Base-by-base conservation (phyloP, 2,888 invertebrate species). In the Adelphocoris suturalis region DNA sequence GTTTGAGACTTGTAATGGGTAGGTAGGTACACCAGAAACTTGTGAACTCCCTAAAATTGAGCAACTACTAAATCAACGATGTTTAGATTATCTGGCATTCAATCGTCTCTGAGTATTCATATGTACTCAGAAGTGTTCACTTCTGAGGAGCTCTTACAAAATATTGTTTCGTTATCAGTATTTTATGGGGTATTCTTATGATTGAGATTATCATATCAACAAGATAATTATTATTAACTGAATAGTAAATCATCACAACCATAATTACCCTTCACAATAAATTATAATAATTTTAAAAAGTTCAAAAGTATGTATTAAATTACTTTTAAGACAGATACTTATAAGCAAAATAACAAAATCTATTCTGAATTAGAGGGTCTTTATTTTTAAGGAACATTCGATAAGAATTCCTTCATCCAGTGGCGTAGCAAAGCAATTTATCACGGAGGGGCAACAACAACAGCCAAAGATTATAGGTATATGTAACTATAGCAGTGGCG, bases 191-290 rank as follows among this genome's bases (percentile, higher is more conserved):
- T 57, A 57, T n/a, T n/a, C 57, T 57, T n/a, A 57, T 2, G 9
- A n/a, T 61, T 68, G 68, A 23, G 68, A 27, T 68, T 68, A 3
- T 68, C 27, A 68, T 13, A 23, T 68, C 68, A 19, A 68, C 0
- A 23, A 23, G 68, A 68, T 68, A 19, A 23, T 2, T 19, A 68
- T 27, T n/a, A 16, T 14, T 57, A 57, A n/a, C 5, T 27, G 23
- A 68, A 68, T 23, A 68, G 52, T 23, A 23, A 23, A 23, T 12
- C 27, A 68, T 68, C 68, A 68, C 68, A 68, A 68, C 68, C 68
- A 19, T 68, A 23, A 68, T 68, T 68, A 68, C 68, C 68, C 68
- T 27, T 23, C 68, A 68, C 2, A 37, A 37, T 37, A 37, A 37
- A 37, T 37, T 4, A 37, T 37, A 7, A 7, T 37, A 37, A 37